Evolutionary conservation across 2,797 vertebrate species (phyloP).

Genomic region (Lemur catta): DNA sequence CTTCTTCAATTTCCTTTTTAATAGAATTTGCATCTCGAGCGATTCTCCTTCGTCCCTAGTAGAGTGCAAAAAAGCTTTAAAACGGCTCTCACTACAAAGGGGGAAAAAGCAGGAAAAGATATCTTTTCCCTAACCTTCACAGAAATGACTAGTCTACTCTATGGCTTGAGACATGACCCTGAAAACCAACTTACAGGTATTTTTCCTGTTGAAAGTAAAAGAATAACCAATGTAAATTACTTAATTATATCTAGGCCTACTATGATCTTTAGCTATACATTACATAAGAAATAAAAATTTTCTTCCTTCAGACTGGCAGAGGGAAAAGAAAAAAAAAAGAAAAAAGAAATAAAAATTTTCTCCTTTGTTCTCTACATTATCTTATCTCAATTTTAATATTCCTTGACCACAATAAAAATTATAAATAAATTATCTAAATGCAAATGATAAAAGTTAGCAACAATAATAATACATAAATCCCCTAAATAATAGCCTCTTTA

Average conservation of each 20-base stretch:
- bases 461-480: background rate
- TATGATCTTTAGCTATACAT: background rate
- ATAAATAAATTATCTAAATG: constrained; percentile 5
- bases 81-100: background rate
- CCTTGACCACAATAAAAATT: background rate
- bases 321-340: too few species aligned
- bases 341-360: background rate
- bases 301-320: background rate
- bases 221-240: constrained; percentile 7
- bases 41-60: constrained; percentile 83
- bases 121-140: background rate
- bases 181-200: background rate
- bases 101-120: background rate
- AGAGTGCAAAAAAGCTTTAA: constrained; percentile 43
- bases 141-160: background rate
- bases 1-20: constrained; percentile 87
- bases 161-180: background rate
- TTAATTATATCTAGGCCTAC: background rate
- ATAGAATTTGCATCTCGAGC: constrained; percentile 80
- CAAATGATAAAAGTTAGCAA: background rate
- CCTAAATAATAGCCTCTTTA: background rate
- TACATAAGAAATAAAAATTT: background rate
- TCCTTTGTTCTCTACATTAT: background rate
- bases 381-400: background rate
- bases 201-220: background rate